Evolutionary conservation across 2,113 vertebrate genomes (phyloP).

Genomic region (Anoplopoma fimbria): DNA sequence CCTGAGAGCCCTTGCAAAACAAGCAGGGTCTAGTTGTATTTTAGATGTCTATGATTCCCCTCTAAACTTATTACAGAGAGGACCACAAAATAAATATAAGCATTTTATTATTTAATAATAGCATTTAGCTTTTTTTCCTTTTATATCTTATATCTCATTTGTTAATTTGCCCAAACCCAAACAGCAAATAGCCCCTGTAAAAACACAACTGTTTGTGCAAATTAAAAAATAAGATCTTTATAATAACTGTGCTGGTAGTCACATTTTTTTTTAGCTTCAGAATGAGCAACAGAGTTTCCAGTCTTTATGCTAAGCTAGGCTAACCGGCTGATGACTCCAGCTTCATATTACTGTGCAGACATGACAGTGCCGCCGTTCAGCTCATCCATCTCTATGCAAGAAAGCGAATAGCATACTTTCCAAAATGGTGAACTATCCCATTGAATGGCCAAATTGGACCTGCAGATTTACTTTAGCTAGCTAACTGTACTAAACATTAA

Average conservation of each 20-base stretch:
- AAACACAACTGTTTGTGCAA: neutral
- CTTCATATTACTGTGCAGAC: neutral
- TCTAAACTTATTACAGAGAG: neutral
- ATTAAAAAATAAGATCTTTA: neutral
- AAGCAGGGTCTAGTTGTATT: neutral
- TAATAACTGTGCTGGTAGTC: neutral
- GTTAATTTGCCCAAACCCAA: neutral
- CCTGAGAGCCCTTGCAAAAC: neutral
- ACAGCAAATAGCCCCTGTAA: neutral
- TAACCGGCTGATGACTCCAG: neutral
- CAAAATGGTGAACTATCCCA: neutral
- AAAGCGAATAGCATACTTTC: neutral
- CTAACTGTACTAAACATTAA: neutral
- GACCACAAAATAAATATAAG: neutral
- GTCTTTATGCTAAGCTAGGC: neutral
- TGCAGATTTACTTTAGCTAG: neutral
- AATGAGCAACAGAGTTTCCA: neutral
- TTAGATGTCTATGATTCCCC: neutral
- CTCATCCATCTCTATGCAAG: neutral
- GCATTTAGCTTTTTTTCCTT: neutral
- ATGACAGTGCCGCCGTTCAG: neutral
- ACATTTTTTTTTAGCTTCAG: neutral
- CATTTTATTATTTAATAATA: no score
- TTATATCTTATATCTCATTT: neutral
- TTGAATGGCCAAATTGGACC: neutral